A percentile compares a stretch with the other conserved stretches of the same genome.
Conservation (phyloP, 2,888 invertebrate species). For the Mesorhabditis spiculigera region DNA sequence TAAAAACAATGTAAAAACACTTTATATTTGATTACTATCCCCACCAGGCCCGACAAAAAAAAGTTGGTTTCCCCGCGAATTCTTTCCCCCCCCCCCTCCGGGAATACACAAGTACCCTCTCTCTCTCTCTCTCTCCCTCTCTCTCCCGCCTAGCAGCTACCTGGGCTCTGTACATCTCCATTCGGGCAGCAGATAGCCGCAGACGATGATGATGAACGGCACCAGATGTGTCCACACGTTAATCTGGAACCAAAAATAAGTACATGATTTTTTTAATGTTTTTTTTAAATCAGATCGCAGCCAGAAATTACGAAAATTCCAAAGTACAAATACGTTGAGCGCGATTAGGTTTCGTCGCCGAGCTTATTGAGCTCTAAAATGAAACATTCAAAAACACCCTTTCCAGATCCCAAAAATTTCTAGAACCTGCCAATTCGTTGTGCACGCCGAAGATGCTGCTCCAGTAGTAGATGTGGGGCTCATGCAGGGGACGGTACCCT, state of each 20-base stretch:
- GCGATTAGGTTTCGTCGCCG: too few species aligned
- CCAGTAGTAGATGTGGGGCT: constrained; percentile 1
- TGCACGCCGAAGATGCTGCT: not conserved
- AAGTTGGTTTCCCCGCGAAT: too few species aligned
- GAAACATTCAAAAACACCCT: not conserved
- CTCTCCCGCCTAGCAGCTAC: not conserved
- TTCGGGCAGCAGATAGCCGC: not conserved
- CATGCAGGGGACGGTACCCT: not conserved
- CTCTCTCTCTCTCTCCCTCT: too few species aligned
- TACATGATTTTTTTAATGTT: not conserved
- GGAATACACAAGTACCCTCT: too few species aligned
- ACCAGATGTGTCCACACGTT: constrained; percentile 1
- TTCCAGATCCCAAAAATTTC: not conserved
- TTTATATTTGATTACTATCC: too few species aligned
- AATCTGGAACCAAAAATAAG: not conserved
- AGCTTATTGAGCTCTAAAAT: too few species aligned
- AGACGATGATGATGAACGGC: not conserved
- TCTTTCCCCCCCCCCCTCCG: too few species aligned
- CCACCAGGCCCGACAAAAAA: too few species aligned
- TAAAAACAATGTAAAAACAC: too few species aligned
- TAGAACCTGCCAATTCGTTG: not conserved
- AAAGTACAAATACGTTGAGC: too few species aligned
- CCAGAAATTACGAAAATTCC: too few species aligned
- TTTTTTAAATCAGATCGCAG: too few species aligned
- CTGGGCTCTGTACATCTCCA: not conserved